Conservation (phyloP, 2,797 vertebrate species). For the Salarias fasciatus region DNA sequence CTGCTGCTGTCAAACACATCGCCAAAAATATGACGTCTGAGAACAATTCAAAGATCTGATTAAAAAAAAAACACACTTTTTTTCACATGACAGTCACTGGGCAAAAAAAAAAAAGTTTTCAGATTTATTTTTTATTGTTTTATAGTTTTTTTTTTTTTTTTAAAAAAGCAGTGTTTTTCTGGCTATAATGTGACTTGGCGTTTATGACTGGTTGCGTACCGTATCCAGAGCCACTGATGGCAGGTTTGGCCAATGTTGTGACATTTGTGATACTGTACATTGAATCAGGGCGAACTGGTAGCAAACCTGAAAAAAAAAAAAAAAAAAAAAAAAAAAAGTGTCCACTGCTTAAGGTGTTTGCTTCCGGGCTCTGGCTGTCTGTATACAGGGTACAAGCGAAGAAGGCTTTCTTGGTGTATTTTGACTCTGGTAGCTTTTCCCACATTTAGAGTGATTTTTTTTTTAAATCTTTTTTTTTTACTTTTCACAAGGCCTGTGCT, state of each 20-base stretch:
- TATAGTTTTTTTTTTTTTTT: no score
- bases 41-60: slow-evolving; percentile 37
- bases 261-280: slow-evolving; percentile 35
- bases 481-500: slow-evolving; percentile 16
- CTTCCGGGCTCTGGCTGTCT: slow-evolving; percentile 56
- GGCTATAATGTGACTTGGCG: slow-evolving; percentile 36
- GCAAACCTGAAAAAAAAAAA: slow-evolving; percentile 17
- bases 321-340: slow-evolving; percentile 23
- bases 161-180: slow-evolving; percentile 27
- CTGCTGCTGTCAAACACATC: slow-evolving; percentile 62
- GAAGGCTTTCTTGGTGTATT: slow-evolving; percentile 68
- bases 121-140: slow-evolving; percentile 18
- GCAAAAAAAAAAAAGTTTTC: slow-evolving; percentile 36
- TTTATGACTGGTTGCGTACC: slow-evolving; percentile 54
- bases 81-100: slow-evolving; percentile 31
- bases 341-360: slow-evolving; percentile 31
- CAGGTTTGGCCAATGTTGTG: slow-evolving; percentile 32
- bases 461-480: no score
- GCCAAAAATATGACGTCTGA: slow-evolving; percentile 43
- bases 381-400: slow-evolving; percentile 73
- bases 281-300: slow-evolving; percentile 31
- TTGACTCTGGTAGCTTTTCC: slow-evolving; percentile 71
- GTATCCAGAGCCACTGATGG: slow-evolving; percentile 44
- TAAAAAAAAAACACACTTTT: slow-evolving; percentile 18
- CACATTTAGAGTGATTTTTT: slow-evolving; percentile 72